phyloP scores from a whole-genome alignment of 2,888 invertebrate species.

The Hypena proboscidalis region DNA sequence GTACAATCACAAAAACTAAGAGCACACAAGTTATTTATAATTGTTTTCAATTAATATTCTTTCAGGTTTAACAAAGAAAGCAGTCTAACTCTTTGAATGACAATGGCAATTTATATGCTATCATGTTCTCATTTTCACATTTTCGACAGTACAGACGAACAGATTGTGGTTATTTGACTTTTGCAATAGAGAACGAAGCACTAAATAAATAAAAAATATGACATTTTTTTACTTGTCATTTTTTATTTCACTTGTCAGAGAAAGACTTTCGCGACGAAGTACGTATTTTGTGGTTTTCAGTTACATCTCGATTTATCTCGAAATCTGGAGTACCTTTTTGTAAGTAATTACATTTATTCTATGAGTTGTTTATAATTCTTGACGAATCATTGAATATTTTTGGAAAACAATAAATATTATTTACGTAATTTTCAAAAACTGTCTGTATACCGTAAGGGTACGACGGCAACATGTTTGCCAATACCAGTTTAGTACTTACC shows the following conservation, averaged over 20 bases:
- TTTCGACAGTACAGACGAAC: conserved; percentile 10
- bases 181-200: conserved; percentile 9
- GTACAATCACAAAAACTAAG: too few species aligned
- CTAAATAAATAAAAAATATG: conserved; percentile 11
- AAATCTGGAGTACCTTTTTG: conserved; percentile 11
- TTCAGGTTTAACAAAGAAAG: too few species aligned
- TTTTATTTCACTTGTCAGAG: too few species aligned
- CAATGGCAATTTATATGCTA: conserved; percentile 8
- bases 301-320: conserved; percentile 9
- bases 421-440: conserved; percentile 9
- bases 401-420: background rate
- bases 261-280: too few species aligned
- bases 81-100: background rate
- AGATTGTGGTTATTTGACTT: conserved; percentile 9
- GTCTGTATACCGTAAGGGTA: conserved; percentile 5
- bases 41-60: too few species aligned
- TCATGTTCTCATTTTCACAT: too few species aligned
- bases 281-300: conserved; percentile 8
- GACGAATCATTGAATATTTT: conserved; percentile 4
- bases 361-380: conserved; percentile 9
- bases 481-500: conserved; percentile 1
- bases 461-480: conserved; percentile 8
- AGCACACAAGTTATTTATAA: too few species aligned
- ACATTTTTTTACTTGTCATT: conserved; percentile 7
- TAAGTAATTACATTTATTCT: conserved; percentile 8